Evolutionary conservation across 2,888 invertebrate genomes (phyloP), one percentile per base, ranked within the genome.

Genomic region (Drosophila diplacantha): DNA sequence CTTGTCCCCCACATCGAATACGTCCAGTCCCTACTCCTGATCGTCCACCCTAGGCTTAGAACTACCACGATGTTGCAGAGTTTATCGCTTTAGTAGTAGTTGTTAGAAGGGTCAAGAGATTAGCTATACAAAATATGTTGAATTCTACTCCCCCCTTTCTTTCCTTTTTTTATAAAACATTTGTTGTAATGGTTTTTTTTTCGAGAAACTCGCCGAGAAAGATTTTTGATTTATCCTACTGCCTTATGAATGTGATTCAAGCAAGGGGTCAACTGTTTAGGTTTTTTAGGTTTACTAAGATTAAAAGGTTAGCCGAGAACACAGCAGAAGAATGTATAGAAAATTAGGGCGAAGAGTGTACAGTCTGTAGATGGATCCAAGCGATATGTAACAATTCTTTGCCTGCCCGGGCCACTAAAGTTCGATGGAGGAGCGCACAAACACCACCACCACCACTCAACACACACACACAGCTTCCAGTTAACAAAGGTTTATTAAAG

Each of bases 401-500:
- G 29, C 44, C 43, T 43, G 43, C 29, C 43, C 18, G 16, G 29
- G 12, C 44, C 44, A 29, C 18, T 29, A 14, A 8, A 12, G 29
- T 14, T 29, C 7, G 16, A 18, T 18, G n/a, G 24, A 41, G 24
- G 14, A 29, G 29, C 44, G 29, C 12, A 14, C 18, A 5, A 18
- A 18, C 24, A 24, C 7, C 24, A 24, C 24, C 24, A 7, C 24
- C 43, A 29, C 26, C 43, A 44, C 43, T 43, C 43, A 9, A 29
- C 18, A 44, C 43, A 26, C 43, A 26, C 24, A 26, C n/a, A 43
- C 31, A 46, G 52, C 52, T 53, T 53, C 44, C 46, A 53, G 52
- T 53, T 24, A 14, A 52, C 44, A 29, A 52, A 44, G 46, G 44
- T 32, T 34, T 52, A 52, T 29, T 41, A 52, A 32, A 16, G 18